Percentiles rank a stretch among this genome's conserved stretches.
Conservation (phyloP, 2,113 vertebrate genomes). For the Sisor rabdophorus region DNA sequence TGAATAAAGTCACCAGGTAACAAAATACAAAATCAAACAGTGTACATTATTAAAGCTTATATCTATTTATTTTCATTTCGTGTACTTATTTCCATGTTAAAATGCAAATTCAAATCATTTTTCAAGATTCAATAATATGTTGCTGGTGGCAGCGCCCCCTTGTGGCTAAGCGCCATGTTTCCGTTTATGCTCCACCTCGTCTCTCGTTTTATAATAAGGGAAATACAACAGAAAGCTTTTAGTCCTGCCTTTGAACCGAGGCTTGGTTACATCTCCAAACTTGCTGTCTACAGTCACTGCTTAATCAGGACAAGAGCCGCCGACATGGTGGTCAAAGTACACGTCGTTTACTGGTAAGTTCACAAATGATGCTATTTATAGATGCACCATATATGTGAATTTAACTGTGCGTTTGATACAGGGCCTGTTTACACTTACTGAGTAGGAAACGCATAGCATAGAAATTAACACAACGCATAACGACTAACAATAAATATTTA, state of each 20-base stretch:
- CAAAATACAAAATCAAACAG: too few relatives aligned
- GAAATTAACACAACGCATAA: not conserved
- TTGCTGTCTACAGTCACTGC: not conserved
- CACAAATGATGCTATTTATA: constrained; percentile 20
- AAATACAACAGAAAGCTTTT: not conserved
- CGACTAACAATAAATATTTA: not conserved
- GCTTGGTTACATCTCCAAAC: not conserved
- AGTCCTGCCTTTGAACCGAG: not conserved
- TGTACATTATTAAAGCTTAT: too few relatives aligned
- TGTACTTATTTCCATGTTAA: too few relatives aligned
- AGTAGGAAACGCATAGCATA: too few relatives aligned
- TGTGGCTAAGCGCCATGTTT: not conserved
- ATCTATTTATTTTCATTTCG: too few relatives aligned
- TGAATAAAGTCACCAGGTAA: too few relatives aligned
- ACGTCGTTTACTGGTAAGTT: constrained; percentile 55
- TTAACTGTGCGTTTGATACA: not conserved
- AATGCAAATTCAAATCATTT: too few relatives aligned
- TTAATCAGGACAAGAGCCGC: constrained; percentile 1
- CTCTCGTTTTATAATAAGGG: constrained; percentile 18
- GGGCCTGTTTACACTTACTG: not conserved
- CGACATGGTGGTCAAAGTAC: constrained; percentile 52
- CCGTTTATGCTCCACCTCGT: constrained; percentile 39
- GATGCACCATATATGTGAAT: too few relatives aligned
- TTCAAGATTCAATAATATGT: not conserved
- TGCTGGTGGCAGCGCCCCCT: not conserved